Evolutionary conservation across 2,888 invertebrate species (phyloP).

Genomic region (Dione vanillae): DNA sequence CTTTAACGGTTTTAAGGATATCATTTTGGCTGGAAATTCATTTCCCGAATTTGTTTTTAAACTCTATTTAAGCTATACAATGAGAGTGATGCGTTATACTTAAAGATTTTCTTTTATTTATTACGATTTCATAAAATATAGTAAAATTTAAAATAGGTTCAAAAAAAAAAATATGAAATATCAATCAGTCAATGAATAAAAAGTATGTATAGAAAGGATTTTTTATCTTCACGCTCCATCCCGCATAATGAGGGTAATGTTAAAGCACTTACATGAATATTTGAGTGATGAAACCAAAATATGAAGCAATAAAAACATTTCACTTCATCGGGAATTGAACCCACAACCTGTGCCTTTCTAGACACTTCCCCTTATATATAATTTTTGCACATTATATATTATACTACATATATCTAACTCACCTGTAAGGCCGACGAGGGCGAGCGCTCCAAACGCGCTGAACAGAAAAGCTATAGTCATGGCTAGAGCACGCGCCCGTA

Average conservation of each 20-base stretch:
- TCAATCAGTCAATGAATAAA: no score
- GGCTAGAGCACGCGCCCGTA: conserved; percentile 67
- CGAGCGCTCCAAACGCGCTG: conserved; percentile 70
- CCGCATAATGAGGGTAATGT: no score
- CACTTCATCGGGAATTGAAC: no score
- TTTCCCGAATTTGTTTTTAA: conserved; percentile 47
- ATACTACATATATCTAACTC: conserved; percentile 45
- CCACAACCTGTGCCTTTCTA: no score
- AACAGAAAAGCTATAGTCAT: conserved; percentile 71
- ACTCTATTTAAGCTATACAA: conserved; percentile 36
- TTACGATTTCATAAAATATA: background rate
- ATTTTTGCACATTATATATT: background rate
- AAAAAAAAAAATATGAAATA: no score
- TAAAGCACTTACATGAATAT: no score
- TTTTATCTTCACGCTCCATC: no score
- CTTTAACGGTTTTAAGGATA: conserved; percentile 48
- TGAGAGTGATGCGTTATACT: conserved; percentile 28
- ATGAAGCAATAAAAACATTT: no score
- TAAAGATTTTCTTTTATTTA: conserved; percentile 29
- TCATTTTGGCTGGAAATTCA: conserved; percentile 41
- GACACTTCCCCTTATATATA: no score
- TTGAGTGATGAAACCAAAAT: no score
- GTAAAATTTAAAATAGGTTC: no score
- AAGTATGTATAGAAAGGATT: no score
- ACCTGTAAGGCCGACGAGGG: conserved; percentile 74